phyloP scores from a whole-genome alignment of 1,140 invertebrate species.

The Dufourea novaeangliae region DNA sequence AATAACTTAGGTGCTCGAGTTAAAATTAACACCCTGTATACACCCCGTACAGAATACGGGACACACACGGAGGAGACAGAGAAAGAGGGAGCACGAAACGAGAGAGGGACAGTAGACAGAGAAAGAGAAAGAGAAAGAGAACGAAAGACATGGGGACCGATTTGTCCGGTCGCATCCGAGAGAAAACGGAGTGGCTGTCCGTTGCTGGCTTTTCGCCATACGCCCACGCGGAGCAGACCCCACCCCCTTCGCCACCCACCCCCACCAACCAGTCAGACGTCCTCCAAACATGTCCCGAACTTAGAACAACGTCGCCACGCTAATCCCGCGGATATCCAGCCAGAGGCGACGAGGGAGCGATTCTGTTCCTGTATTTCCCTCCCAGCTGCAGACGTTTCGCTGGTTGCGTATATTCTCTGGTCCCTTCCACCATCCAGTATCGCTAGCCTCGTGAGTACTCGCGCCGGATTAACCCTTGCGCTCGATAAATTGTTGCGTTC shows the following conservation, averaged over 20 bases:
- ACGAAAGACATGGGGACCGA: constrained; percentile 38
- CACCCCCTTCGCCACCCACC: background rate
- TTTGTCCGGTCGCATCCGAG: constrained; percentile 53
- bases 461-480: no score
- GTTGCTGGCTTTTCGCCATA: constrained; percentile 67
- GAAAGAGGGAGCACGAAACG: background rate
- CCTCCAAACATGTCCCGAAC: constrained; percentile 59
- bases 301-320: constrained; percentile 67
- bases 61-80: background rate
- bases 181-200: constrained; percentile 60
- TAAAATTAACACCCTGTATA: background rate
- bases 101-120: no score
- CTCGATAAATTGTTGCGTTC: no score
- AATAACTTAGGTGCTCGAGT: no score
- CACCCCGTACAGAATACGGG: background rate
- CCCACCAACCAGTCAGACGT: background rate
- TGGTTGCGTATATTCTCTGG: no score
- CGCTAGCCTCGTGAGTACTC: no score
- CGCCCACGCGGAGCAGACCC: constrained; percentile 57
- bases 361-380: constrained; percentile 47
- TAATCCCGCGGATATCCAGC: constrained; percentile 59
- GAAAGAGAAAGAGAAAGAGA: no score
- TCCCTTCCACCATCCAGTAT: no score
- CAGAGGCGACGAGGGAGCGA: constrained; percentile 53
- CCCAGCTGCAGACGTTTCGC: background rate